Evolutionary conservation across 2,797 vertebrate genomes (phyloP).

Genomic region (Clamator glandarius): DNA sequence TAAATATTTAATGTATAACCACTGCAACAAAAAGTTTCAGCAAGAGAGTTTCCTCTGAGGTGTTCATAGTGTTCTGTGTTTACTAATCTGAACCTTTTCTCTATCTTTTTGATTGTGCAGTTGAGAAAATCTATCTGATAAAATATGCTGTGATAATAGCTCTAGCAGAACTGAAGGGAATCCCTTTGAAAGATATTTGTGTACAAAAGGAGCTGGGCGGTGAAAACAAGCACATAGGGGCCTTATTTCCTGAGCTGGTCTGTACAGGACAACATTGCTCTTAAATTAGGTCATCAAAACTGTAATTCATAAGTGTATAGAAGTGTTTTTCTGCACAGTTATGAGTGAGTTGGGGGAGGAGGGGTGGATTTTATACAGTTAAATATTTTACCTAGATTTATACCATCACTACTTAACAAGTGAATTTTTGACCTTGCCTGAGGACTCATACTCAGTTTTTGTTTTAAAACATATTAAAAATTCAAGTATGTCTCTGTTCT

Average conservation of each 20-base stretch:
- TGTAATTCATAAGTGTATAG: not conserved
- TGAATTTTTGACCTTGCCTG: not conserved
- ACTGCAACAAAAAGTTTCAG: slow-evolving; percentile 28
- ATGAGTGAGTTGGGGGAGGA: not conserved
- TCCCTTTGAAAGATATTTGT: not conserved
- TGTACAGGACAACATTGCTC: fast-evolving
- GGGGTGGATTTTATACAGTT: not conserved
- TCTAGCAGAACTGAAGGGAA: not conserved
- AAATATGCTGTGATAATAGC: not conserved
- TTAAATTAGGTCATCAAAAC: not conserved
- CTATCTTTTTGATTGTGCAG: not conserved
- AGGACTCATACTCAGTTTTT: not conserved
- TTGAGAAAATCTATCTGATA: not conserved
- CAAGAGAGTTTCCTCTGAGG: not conserved
- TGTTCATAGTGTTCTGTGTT: not conserved
- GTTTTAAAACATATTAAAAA: not conserved
- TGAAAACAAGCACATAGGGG: fast-evolving
- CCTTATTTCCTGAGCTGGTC: not conserved
- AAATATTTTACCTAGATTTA: not conserved
- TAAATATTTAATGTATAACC: slow-evolving; percentile 64
- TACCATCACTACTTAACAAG: fast-evolving
- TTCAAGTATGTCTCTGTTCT: not conserved
- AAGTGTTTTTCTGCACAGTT: not conserved
- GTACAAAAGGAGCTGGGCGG: not conserved
- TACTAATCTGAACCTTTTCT: slow-evolving; percentile 16